Evolutionary conservation across 1,140 invertebrate genomes (phyloP).

Genomic region (Idris sp.): DNA sequence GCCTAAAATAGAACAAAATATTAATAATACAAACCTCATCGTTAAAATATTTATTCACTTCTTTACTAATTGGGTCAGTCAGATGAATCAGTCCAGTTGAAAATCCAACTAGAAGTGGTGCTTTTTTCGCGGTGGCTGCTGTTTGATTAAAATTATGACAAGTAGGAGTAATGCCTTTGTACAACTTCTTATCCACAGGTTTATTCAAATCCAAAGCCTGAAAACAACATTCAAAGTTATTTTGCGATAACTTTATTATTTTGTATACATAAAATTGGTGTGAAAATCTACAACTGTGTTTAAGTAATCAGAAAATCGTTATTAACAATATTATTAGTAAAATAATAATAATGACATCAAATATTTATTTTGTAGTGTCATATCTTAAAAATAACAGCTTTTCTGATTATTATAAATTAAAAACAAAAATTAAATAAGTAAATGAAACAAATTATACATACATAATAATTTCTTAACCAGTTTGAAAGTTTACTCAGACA

Average conservation of each 20-base stretch:
- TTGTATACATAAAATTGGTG: too few relatives aligned
- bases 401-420: too few relatives aligned
- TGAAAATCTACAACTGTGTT: too few relatives aligned
- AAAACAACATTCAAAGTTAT: constrained; percentile 54
- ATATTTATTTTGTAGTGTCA: too few relatives aligned
- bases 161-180: constrained; percentile 99
- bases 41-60: constrained; percentile 97
- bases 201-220: constrained; percentile 96
- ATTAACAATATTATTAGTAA: too few relatives aligned
- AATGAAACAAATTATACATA: constrained; percentile 45
- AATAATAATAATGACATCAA: too few relatives aligned
- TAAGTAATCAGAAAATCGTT: too few relatives aligned
- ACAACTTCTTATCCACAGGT: constrained; percentile 97
- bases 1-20: constrained; percentile 27
- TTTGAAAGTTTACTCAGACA: constrained; percentile 51
- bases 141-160: constrained; percentile 98
- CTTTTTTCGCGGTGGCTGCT: constrained; percentile 88
- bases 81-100: constrained; percentile 98
- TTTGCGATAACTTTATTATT: background rate
- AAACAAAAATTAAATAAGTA: constrained; percentile 11
- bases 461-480: constrained; percentile 61
- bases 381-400: too few relatives aligned
- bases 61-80: constrained; percentile 97
- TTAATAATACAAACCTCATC: constrained; percentile 88
- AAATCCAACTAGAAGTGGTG: constrained; percentile 95